These are phyloP conservation scores for Pyrgilauda ruficollis DNA, from an alignment of 2,113 vertebrate genomes.

Conservation along the genomic window DNA sequence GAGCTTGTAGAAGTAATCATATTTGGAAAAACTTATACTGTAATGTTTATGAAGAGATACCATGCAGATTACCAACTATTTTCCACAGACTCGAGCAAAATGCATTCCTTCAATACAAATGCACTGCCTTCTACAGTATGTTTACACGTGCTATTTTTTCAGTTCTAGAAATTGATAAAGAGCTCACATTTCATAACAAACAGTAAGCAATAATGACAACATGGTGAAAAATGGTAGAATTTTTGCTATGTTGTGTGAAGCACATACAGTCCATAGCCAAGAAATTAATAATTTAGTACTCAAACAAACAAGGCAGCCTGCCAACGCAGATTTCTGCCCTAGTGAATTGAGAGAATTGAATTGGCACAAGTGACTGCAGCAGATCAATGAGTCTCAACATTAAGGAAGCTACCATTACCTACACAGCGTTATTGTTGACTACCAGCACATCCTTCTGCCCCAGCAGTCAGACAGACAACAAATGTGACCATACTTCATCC, in stretches of 20 bases:
- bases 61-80: neutral
- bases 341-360: neutral
- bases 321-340: neutral
- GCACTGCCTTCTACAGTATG: neutral
- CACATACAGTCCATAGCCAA: neutral
- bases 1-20: neutral
- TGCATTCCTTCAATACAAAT: neutral
- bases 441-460: neutral
- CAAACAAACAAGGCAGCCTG: neutral
- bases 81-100: neutral
- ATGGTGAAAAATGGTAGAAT: neutral
- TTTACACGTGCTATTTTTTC: neutral
- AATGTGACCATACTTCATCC: fast-evolving
- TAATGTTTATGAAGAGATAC: neutral
- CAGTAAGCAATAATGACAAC: neutral
- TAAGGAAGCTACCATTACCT: neutral
- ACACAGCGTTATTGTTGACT: neutral
- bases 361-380: neutral
- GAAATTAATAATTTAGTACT: neutral
- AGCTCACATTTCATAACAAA: neutral
- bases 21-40: neutral
- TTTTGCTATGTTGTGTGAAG: neutral
- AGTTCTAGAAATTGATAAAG: neutral
- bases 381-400: neutral
- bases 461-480: neutral